These are phyloP conservation scores for Panulirus ornatus DNA, from an alignment of 1,140 invertebrate species.

Conservation along the genomic window DNA sequence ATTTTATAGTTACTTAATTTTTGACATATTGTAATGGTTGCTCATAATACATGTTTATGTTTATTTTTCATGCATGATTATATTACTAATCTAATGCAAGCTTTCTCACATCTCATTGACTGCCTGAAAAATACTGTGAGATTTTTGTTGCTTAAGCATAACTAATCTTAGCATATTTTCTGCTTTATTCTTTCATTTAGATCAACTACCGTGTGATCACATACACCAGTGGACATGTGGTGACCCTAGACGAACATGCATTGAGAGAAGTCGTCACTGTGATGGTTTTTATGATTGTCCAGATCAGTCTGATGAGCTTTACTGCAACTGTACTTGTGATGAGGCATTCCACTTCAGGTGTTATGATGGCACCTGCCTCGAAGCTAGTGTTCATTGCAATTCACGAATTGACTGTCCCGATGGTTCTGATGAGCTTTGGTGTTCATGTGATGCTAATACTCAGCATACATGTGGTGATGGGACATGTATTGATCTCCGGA, in stretches of 20 bases:
- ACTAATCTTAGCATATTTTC: constrained; percentile 21
- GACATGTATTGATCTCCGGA: constrained; percentile 78
- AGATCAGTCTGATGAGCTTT: constrained; percentile 78
- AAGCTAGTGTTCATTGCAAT: constrained; percentile 70
- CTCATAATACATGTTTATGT: no score
- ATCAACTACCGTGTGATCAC: constrained; percentile 59
- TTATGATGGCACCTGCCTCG: constrained; percentile 79
- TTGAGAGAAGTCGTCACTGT: constrained; percentile 75
- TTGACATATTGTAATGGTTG: no score
- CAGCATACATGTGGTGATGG: constrained; percentile 77
- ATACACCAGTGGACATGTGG: constrained; percentile 77
- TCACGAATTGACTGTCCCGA: constrained; percentile 77
- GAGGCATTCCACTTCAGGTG: constrained; percentile 79
- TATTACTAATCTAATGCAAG: no score
- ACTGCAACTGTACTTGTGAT: constrained; percentile 73
- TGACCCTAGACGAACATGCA: constrained; percentile 75
- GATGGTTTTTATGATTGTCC: constrained; percentile 77
- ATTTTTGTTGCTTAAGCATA: no score
- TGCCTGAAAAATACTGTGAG: no score
- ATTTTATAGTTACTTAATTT: no score
- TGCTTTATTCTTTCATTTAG: constrained; percentile 19
- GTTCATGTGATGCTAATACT: constrained; percentile 75
- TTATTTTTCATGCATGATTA: no score
- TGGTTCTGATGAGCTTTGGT: constrained; percentile 76
- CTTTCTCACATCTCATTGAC: no score